A percentile compares a stretch with the other conserved stretches of the same genome.
Evolutionary conservation across 2,797 vertebrate species (phyloP).

Genomic region (Hypotaenidia okinawae): DNA sequence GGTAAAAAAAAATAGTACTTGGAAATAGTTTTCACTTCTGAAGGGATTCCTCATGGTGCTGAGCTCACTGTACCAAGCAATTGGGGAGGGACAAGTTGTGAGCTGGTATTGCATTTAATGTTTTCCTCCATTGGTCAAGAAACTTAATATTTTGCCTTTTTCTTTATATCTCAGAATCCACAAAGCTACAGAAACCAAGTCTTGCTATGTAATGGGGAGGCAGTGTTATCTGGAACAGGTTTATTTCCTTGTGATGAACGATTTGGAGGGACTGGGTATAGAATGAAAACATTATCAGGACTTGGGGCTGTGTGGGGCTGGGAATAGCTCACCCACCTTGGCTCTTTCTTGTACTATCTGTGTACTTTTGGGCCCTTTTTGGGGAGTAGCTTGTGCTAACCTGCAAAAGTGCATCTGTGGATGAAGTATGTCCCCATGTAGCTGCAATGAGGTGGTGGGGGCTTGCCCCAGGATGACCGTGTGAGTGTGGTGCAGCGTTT

Average conservation of each 20-base stretch:
- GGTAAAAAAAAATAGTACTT: background rate
- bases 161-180: background rate
- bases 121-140: background rate
- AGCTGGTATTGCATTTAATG: background rate
- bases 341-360: background rate
- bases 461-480: background rate
- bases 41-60: background rate
- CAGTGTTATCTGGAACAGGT: background rate
- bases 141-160: background rate
- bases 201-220: background rate
- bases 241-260: background rate
- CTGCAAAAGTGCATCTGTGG: background rate
- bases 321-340: background rate
- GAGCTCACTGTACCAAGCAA: background rate
- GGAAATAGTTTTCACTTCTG: background rate
- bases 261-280: background rate
- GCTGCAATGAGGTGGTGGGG: background rate
- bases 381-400: background rate
- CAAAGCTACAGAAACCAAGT: background rate
- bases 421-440: background rate
- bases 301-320: background rate
- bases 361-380: background rate
- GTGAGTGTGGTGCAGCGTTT: background rate
- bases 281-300: background rate
- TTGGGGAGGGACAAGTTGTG: background rate